phyloP scores from a whole-genome alignment of 2,888 invertebrate species.

The Neuroscelio doddi region DNA sequence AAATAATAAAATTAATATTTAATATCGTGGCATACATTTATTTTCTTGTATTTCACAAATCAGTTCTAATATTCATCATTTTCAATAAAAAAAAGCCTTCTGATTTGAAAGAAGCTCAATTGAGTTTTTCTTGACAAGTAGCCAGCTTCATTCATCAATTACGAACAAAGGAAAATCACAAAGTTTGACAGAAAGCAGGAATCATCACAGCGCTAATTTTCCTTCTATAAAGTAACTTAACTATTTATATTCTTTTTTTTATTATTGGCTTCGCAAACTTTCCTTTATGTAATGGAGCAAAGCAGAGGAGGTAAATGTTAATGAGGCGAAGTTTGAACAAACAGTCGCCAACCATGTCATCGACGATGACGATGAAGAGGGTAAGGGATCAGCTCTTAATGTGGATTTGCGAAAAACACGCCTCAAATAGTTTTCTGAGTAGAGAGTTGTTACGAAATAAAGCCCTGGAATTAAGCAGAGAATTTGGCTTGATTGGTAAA shows the following conservation, averaged over 20 bases:
- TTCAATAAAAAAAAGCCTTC: no score
- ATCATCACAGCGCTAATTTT: constrained; percentile 4
- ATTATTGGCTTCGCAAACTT: constrained; percentile 6
- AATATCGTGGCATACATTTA: no score
- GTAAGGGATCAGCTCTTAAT: constrained; percentile 53
- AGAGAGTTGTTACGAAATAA: constrained; percentile 50
- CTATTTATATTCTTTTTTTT: not conserved
- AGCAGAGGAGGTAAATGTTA: constrained; percentile 27
- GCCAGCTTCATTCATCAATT: constrained; percentile 3
- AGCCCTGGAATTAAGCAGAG: constrained; percentile 50
- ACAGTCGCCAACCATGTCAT: constrained; percentile 9
- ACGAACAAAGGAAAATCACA: constrained; percentile 21
- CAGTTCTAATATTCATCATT: no score
- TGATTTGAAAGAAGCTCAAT: no score
- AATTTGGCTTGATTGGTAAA: constrained; percentile 49
- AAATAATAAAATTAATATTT: no score
- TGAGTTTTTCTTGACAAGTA: not conserved
- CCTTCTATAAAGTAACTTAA: constrained; percentile 3
- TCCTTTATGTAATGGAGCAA: not conserved
- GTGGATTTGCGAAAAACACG: constrained; percentile 60
- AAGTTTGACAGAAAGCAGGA: not conserved
- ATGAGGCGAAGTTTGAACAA: constrained; percentile 27
- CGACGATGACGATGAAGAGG: constrained; percentile 37
- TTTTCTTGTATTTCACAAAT: no score
- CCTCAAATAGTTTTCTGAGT: constrained; percentile 53